Conservation (phyloP, 2,113 vertebrate genomes). For the Lamprotornis superbus region DNA sequence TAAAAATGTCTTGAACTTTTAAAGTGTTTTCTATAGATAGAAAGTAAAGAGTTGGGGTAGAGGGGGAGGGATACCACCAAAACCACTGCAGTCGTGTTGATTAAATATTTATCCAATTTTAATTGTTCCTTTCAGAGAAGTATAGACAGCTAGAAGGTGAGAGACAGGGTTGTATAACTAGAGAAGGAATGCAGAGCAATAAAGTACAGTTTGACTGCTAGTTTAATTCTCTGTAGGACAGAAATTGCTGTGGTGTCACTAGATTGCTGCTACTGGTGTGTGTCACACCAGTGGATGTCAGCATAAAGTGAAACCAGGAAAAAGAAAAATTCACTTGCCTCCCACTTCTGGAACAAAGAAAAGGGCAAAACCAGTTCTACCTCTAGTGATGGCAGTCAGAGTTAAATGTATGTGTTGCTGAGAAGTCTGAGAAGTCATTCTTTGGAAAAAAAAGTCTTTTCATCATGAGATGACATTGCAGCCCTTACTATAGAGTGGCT, state of each 20-base stretch:
- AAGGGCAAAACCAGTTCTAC: slow-evolving; percentile 14
- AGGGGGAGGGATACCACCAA: fast-evolving
- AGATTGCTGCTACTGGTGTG: not conserved
- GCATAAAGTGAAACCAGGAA: not conserved
- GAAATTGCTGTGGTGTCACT: not conserved
- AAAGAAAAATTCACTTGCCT: slow-evolving; percentile 18
- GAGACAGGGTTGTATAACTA: not conserved
- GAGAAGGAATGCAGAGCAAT: not conserved
- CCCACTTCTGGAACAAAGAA: slow-evolving; percentile 49
- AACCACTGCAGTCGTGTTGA: not conserved
- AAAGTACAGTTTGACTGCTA: not conserved
- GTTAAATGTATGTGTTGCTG: not conserved
- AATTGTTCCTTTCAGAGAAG: not conserved
- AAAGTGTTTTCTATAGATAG: not conserved
- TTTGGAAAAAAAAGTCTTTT: slow-evolving; percentile 29
- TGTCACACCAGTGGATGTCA: not conserved
- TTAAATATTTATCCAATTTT: slow-evolving; percentile 1
- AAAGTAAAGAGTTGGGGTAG: not conserved
- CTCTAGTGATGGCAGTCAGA: not conserved
- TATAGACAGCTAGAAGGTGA: not conserved
- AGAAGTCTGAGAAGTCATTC: slow-evolving; percentile 46
- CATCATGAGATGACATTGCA: slow-evolving; percentile 41
- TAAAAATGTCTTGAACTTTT: slow-evolving; percentile 1
- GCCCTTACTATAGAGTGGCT: not conserved
- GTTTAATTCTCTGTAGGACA: not conserved